These are phyloP conservation scores for Pemphigus obesinymphae DNA, from an alignment of 1,140 invertebrate species.

Conservation along the genomic window DNA sequence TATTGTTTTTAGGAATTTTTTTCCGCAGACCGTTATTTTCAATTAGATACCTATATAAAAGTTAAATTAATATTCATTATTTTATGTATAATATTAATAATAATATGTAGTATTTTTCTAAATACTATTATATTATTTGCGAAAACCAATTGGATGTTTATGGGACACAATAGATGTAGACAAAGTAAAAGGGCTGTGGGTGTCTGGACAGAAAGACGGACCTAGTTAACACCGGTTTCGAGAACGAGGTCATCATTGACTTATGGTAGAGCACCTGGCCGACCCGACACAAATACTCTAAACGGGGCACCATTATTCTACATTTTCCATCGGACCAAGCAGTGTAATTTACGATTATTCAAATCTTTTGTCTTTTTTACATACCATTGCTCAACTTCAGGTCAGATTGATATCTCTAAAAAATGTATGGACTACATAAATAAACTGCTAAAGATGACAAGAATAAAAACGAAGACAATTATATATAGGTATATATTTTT, in stretches of 20 bases:
- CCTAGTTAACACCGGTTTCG: conserved; percentile 41
- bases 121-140: neutral
- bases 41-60: too few relatives aligned
- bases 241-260: conserved; percentile 40
- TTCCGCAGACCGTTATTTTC: too few relatives aligned
- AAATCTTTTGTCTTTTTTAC: conserved; percentile 18
- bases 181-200: conserved; percentile 37
- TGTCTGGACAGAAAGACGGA: conserved; percentile 28
- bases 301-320: conserved; percentile 33
- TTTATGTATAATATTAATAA: too few relatives aligned
- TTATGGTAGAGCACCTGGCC: conserved; percentile 41
- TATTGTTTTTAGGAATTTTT: too few relatives aligned
- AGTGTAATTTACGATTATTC: conserved; percentile 36
- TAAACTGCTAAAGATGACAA: neutral
- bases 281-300: conserved; percentile 33
- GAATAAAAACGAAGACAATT: neutral
- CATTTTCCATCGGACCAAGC: conserved; percentile 7
- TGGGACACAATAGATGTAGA: neutral
- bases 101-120: too few relatives aligned
- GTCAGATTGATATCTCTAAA: conserved; percentile 1
- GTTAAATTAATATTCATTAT: neutral
- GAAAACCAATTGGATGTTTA: neutral
- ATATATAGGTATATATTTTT: too few relatives aligned
- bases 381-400: neutral
- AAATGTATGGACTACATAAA: neutral